A percentile compares a stretch with the other conserved stretches of the same genome.
These are phyloP conservation scores for Drosophila borealis DNA, from an alignment of 2,888 invertebrate genomes.

Conservation along the genomic window DNA sequence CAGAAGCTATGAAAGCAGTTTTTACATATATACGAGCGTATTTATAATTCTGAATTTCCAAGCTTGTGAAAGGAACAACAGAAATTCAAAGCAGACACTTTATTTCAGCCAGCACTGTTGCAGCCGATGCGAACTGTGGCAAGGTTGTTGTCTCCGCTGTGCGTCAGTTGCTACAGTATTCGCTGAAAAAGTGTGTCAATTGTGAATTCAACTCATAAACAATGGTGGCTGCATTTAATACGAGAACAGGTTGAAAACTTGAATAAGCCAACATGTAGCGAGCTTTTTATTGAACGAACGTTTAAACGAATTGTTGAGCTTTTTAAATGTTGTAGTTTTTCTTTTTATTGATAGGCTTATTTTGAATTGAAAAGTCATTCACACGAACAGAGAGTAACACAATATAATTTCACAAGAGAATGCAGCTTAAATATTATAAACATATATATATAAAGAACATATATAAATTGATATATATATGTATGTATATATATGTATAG, in stretches of 20 bases:
- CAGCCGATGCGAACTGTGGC: not conserved
- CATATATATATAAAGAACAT: slow-evolving; percentile 49
- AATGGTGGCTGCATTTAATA: too few relatives aligned
- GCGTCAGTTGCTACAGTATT: too few relatives aligned
- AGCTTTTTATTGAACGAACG: not conserved
- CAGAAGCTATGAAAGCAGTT: too few relatives aligned
- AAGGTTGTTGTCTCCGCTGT: not conserved
- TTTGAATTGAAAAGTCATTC: slow-evolving; percentile 63
- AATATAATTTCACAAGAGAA: slow-evolving; percentile 71
- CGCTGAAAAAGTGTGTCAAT: too few relatives aligned
- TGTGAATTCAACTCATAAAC: too few relatives aligned
- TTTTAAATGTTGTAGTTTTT: slow-evolving; percentile 29
- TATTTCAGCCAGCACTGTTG: slow-evolving; percentile 11
- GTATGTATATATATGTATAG: slow-evolving; percentile 12
- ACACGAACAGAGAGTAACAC: slow-evolving; percentile 56
- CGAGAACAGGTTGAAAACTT: not conserved
- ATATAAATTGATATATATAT: slow-evolving; percentile 13
- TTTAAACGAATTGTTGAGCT: not conserved
- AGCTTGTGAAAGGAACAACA: too few relatives aligned
- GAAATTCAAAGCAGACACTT: not conserved
- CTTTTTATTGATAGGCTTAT: slow-evolving; percentile 55
- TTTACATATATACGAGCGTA: too few relatives aligned
- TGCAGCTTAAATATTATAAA: slow-evolving; percentile 63
- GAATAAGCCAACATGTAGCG: not conserved
- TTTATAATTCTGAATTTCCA: too few relatives aligned